Base-by-base conservation (phyloP, 1,140 invertebrate species). In the Rhizoglyphus robini region DNA sequence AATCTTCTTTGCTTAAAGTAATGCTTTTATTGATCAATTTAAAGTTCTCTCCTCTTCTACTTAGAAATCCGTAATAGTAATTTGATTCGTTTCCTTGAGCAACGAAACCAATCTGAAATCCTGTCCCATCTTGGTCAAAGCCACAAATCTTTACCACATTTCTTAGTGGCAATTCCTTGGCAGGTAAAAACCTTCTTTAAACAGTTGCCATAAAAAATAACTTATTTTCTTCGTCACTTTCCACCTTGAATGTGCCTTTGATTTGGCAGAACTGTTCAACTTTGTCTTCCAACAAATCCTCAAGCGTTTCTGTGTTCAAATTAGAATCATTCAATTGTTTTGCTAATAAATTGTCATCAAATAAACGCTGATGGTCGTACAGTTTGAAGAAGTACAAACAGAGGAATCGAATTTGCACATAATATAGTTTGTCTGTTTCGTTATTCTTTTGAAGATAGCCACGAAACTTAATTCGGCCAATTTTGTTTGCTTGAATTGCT, bases 181-280 rank as follows among this genome's bases (percentile, higher is more conserved):
- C 8, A 11, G 8, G 8, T 32, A 23, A 23, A 20, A 54, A 54
- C 31, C 8, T 25, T 27, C 51, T 25, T 20, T 36, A n/a, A 58
- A 58, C 34, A 20, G 46, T 18, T 8, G 32, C 61, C 60, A 63
- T 61, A 15, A 66, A 59, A 31, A 61, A 68, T 36, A 67, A 36
- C 46, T 68, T 32, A 31, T 62, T 36, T 57, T 63, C 47, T 18
- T 58, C 38, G 11, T 67, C 20, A 38, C 34, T 66, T 59, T 68
- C 63, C 15, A 66, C 25, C 32, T 32, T 29, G 18, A 66, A 8
- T 8, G 68, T 67, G 3, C 68, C 68, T 59, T 67, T 68, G 4
- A 68, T 27, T 34, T 67, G 65, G 3, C 68, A 63, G 59, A 61
- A 66, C 30, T 68, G 68, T 38, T 68, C 65, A 34, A 63, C 61